Evolutionary conservation across 2,888 invertebrate species (phyloP), one percentile per base, ranked within the genome.

Genomic region (Tribolium freemani): DNA sequence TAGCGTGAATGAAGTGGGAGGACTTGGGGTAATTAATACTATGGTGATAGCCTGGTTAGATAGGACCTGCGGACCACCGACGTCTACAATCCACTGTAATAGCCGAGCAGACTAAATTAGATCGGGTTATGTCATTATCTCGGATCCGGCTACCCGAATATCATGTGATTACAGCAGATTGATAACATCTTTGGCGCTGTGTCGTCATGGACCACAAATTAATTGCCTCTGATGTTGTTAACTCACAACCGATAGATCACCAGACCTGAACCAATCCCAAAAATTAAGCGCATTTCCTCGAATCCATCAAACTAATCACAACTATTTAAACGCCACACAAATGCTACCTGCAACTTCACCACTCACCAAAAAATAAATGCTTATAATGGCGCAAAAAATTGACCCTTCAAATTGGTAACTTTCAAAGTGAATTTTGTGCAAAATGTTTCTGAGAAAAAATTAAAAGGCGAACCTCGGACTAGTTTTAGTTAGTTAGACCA

Each of bases 41-140:
- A 70, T 73, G 51, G 61, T 73, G 73, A 73, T 73, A 60, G 66
- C 61, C 72, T 74, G 74, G 75, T 75, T 77, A 76, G 79, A 79
- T 78, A 77, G 72, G 58, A 64, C 75, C 75, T 75, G 51, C 68
- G 74, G 74, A 74, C 66, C 75, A 69, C 57, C 68, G 73, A 26
- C 26, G 26, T 75, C 74, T 74, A 66, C 77, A 69, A 74, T 75
- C 74, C 72, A 70, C 75, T 72, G 73, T 77, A 78, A 78, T 79
- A 76, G 76, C 75, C 73, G 72, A 69, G 75, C 75, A 71, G 79
- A 81, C 78, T 82, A 81, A 82, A 83, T 82, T 82, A 82, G 81
- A 82, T 82, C 79, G 80, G 80, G 80, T 82, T 81, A 82, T 80
- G 81, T 82, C 80, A 82, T 82, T 83, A 83, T 83, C 81, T 79